A percentile compares a stretch with the other conserved stretches of the same genome.
These are phyloP conservation scores for Sycobia sp. DNA, from an alignment of 1,140 invertebrate genomes.

Conservation along the genomic window DNA sequence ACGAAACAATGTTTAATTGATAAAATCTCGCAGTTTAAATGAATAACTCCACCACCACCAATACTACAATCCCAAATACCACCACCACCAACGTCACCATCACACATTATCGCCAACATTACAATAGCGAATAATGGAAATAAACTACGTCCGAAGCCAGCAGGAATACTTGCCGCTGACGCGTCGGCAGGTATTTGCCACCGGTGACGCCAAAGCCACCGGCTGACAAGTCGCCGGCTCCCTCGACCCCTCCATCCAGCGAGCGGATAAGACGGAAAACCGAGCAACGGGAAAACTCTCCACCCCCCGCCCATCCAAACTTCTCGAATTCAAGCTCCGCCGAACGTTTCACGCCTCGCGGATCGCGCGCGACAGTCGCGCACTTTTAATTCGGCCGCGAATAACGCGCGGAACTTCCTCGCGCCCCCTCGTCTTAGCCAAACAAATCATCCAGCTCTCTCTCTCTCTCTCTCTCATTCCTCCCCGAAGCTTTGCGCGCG, in stretches of 20 bases:
- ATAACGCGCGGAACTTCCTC: not conserved
- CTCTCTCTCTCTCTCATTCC: no score
- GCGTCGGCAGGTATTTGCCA: no score
- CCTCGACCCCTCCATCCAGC: no score
- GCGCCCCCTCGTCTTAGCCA: no score
- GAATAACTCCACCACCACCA: conserved; percentile 2
- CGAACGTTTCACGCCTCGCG: conserved; percentile 42
- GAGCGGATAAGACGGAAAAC: not conserved
- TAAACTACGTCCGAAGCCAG: no score
- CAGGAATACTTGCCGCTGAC: no score
- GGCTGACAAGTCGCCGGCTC: no score
- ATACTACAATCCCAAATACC: not conserved
- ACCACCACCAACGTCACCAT: not conserved
- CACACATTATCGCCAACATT: not conserved
- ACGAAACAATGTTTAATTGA: no score
- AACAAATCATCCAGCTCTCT: no score
- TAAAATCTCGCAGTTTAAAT: no score
- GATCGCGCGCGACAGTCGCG: conserved; percentile 39
- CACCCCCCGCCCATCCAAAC: not conserved
- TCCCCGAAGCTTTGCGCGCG: no score
- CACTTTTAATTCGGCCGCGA: conserved; percentile 40
- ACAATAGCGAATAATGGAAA: not conserved
- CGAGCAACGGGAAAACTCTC: not conserved
- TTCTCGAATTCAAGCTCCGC: not conserved
- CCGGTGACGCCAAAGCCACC: no score